Evolutionary conservation across 2,113 vertebrate species (phyloP).

Genomic region (Mobula birostris): DNA sequence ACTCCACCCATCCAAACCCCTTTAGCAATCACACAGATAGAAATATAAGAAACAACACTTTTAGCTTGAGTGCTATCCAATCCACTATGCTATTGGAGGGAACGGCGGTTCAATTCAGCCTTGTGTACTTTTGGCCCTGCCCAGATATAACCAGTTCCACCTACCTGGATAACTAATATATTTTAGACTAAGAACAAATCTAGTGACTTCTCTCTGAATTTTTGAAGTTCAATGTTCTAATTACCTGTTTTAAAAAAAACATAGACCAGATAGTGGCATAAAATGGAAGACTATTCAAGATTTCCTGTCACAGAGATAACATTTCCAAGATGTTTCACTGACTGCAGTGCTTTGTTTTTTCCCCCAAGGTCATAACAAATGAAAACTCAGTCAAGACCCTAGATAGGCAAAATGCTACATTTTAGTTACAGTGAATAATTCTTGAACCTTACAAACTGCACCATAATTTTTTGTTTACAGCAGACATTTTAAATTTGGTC

Average conservation of each 20-base stretch:
- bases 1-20: too few species aligned
- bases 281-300: not conserved
- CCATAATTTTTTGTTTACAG: not conserved
- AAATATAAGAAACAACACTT: not conserved
- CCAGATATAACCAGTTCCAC: not conserved
- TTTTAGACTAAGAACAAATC: not conserved
- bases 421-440: not conserved
- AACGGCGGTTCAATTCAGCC: not conserved
- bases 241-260: not conserved
- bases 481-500: not conserved
- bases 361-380: too few species aligned
- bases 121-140: not conserved
- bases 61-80: not conserved
- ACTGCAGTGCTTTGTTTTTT: too few species aligned
- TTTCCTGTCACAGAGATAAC: not conserved
- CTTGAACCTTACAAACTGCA: not conserved
- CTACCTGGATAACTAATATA: not conserved
- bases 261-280: not conserved
- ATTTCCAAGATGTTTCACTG: too few species aligned
- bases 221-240: not conserved
- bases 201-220: not conserved
- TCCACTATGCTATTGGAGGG: not conserved
- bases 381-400: not conserved
- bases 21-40: not conserved
- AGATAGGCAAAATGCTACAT: not conserved